Evolutionary conservation across 1,140 invertebrate genomes (phyloP).

Genomic region (Drosophila elegans): DNA sequence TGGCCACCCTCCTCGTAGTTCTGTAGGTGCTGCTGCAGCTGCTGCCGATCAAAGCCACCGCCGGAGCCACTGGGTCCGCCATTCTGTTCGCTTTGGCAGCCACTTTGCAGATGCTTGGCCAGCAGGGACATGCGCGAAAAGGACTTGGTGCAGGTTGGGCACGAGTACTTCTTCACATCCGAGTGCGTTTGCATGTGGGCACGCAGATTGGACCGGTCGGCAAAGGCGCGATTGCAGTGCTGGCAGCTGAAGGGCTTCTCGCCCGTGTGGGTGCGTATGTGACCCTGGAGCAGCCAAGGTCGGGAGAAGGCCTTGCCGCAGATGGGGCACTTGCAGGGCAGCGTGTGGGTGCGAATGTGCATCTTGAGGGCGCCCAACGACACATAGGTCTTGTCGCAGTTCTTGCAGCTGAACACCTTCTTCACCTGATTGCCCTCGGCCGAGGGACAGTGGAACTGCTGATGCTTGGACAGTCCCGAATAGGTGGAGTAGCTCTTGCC

Average conservation of each 20-base stretch:
- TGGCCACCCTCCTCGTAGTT: constrained; percentile 51
- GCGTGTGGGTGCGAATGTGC: constrained; percentile 99
- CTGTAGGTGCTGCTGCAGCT: constrained; percentile 71
- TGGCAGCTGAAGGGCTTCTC: constrained; percentile 99
- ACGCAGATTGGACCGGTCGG: constrained; percentile 97
- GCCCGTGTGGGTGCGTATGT: constrained; percentile 97
- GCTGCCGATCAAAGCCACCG: constrained; percentile 65
- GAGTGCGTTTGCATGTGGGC: constrained; percentile 99
- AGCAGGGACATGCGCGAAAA: constrained; percentile 98
- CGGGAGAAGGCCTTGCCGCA: constrained; percentile 99
- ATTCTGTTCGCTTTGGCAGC: constrained; percentile 87
- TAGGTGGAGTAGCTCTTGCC: constrained; percentile 98
- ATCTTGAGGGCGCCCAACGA: constrained; percentile 98
- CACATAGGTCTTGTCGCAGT: constrained; percentile 97
- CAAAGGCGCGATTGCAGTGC: constrained; percentile 97
- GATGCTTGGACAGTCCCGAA: constrained; percentile 97
- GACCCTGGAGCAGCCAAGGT: constrained; percentile 98
- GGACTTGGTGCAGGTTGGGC: constrained; percentile 95
- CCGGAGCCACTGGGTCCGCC: not conserved
- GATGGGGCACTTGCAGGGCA: constrained; percentile 98
- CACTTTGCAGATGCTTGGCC: constrained; percentile 96
- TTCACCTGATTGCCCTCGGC: constrained; percentile 92
- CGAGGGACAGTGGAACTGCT: constrained; percentile 97
- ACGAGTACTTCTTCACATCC: constrained; percentile 99
- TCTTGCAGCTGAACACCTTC: constrained; percentile 98